Evolutionary conservation across 1,140 invertebrate species (phyloP).

Genomic region (Bombus sylvicola): DNA sequence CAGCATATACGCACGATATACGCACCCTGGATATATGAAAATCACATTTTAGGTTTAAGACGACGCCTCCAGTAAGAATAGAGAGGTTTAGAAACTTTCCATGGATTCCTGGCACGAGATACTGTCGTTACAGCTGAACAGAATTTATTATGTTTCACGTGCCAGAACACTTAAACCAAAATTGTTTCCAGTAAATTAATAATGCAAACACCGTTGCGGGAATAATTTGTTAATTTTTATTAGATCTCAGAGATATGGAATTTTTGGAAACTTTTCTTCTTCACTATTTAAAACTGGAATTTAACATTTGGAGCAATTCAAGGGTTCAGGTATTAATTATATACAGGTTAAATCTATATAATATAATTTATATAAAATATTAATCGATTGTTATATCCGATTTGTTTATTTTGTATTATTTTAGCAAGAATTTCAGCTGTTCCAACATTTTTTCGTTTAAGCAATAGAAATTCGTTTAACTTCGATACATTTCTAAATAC

Average conservation of each 20-base stretch:
- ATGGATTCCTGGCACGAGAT: slow-evolving; percentile 40
- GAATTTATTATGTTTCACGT: slow-evolving; percentile 2
- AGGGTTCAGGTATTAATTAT: neutral
- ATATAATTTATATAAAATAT: neutral
- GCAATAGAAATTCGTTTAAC: neutral
- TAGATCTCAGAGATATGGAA: neutral
- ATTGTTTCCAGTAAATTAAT: slow-evolving; percentile 44
- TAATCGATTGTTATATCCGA: too few species aligned
- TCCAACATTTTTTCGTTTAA: neutral
- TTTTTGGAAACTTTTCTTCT: neutral
- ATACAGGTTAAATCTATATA: neutral
- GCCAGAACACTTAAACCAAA: slow-evolving; percentile 31
- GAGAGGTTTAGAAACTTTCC: slow-evolving; percentile 25
- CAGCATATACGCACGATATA: neutral
- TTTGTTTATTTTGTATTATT: too few species aligned
- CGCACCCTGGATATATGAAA: slow-evolving; percentile 14
- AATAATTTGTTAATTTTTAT: neutral
- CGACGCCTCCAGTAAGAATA: slow-evolving; percentile 32
- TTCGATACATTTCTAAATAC: neutral
- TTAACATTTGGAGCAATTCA: too few species aligned
- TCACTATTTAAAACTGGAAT: neutral
- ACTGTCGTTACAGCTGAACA: slow-evolving; percentile 20
- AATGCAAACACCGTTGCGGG: neutral
- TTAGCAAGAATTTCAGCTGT: neutral
- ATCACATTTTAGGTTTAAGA: slow-evolving; percentile 34